A percentile compares a stretch with the other conserved stretches of the same genome.
Conservation (phyloP, 2,888 invertebrate species). For the Lymantria monacha region DNA sequence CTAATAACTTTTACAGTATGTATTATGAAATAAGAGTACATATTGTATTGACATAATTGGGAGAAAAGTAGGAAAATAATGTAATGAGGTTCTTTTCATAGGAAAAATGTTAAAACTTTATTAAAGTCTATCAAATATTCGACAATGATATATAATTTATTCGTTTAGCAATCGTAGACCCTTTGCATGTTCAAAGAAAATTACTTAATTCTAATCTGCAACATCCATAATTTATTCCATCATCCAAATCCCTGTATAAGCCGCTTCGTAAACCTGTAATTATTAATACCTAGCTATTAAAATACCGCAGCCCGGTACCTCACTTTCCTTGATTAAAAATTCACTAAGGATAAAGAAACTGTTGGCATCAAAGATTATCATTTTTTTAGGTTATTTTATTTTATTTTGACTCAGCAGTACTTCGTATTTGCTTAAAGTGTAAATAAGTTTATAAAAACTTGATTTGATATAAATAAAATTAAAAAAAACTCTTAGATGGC, state of each 20-base stretch:
- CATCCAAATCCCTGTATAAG: constrained; percentile 8
- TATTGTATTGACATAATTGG: too few species aligned
- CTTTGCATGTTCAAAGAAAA: neutral
- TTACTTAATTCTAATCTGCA: neutral
- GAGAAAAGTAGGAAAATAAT: too few species aligned
- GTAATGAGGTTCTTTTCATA: too few species aligned
- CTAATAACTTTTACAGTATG: too few species aligned
- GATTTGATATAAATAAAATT: too few species aligned
- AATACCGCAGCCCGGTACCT: constrained; percentile 11
- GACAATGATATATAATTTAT: neutral
- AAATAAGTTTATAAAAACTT: too few species aligned
- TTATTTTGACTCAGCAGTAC: too few species aligned
- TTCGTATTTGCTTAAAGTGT: too few species aligned
- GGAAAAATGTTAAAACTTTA: too few species aligned
- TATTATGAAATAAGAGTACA: too few species aligned
- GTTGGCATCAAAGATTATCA: constrained; percentile 20
- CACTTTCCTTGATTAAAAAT: constrained; percentile 30
- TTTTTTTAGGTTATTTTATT: neutral
- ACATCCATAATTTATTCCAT: neutral
- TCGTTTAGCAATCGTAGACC: neutral
- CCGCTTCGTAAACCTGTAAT: constrained; percentile 18
- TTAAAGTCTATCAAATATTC: neutral
- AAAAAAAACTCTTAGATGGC: too few species aligned
- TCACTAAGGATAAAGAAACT: constrained; percentile 25
- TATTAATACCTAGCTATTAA: constrained; percentile 28